phyloP scores from a whole-genome alignment of 37 sponge, comb jelly and placozoan species.

The Diacarnus erythraeanus region DNA sequence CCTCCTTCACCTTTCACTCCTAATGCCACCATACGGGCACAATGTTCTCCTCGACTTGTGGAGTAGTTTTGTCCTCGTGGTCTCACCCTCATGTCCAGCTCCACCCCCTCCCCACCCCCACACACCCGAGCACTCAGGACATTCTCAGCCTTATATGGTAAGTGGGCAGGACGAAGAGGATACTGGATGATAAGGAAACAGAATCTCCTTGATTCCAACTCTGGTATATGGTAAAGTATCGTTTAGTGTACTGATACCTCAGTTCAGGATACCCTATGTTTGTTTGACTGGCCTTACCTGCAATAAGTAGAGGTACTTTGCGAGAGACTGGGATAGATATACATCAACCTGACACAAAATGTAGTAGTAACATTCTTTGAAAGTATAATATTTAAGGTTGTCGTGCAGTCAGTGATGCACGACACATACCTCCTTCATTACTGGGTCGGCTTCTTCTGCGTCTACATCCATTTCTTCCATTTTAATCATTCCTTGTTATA shows the following conservation, averaged over 20 bases:
- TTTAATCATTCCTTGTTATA: too few relatives aligned
- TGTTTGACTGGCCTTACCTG: conserved; percentile 31
- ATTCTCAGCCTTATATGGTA: conserved; percentile 19
- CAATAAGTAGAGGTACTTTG: conserved; percentile 40
- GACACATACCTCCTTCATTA: conserved; percentile 36
- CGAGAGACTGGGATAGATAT: conserved; percentile 48
- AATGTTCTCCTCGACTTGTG: conserved; percentile 58
- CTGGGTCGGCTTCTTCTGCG: conserved; percentile 26
- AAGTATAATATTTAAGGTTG: too few relatives aligned
- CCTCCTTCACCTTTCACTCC: not conserved
- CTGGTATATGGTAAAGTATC: not conserved
- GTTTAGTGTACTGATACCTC: not conserved
- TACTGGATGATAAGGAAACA: conserved; percentile 31
- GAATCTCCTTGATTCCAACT: not conserved
- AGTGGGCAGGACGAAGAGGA: conserved; percentile 69
- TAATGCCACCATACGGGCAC: conserved; percentile 39
- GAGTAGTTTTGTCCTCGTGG: conserved; percentile 67
- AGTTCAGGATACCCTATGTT: not conserved
- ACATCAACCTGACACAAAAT: conserved; percentile 69
- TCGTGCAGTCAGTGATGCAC: not conserved
- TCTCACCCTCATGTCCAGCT: conserved; percentile 38
- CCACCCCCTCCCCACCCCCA: conserved; percentile 30
- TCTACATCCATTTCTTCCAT: conserved; percentile 12
- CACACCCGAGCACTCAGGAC: conserved; percentile 48
- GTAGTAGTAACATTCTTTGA: too few relatives aligned